These are phyloP conservation scores for Leucoma salicis DNA, from an alignment of 2,888 invertebrate genomes.

Conservation along the genomic window DNA sequence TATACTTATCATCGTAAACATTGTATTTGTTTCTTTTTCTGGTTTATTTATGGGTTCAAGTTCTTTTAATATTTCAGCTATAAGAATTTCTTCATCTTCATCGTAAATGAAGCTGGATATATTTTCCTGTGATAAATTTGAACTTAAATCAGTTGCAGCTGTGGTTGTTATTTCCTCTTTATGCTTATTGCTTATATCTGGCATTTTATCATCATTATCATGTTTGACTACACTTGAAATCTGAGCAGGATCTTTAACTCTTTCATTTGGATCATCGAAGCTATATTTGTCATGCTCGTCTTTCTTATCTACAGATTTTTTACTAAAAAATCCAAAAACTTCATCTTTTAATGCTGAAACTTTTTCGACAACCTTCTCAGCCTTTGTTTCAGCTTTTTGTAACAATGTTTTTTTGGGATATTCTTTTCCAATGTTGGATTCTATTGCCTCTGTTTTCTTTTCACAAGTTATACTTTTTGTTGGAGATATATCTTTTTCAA, in stretches of 20 bases:
- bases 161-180: neutral
- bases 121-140: constrained; percentile 6
- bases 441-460: constrained; percentile 4
- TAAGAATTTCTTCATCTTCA: constrained; percentile 27
- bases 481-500: neutral
- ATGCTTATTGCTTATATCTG: neutral
- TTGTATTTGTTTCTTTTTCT: constrained; percentile 14
- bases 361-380: constrained; percentile 27
- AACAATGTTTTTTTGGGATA: constrained; percentile 25
- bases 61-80: constrained; percentile 31
- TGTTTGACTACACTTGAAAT: neutral
- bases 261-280: neutral
- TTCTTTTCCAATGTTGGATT: constrained; percentile 17
- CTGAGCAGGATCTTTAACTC: neutral
- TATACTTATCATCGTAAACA: constrained; percentile 8
- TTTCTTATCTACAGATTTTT: constrained; percentile 36
- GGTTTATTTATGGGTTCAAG: constrained; percentile 24
- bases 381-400: constrained; percentile 24
- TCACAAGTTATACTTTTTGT: neutral
- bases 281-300: too few species aligned
- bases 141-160: neutral
- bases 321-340: constrained; percentile 32
- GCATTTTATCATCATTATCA: neutral
- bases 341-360: constrained; percentile 22
- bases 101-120: constrained; percentile 17